Percentiles rank a stretch among this genome's conserved stretches.
These are phyloP conservation scores for Leptura quadrifasciata DNA, from an alignment of 2,888 invertebrate genomes.

Conservation along the genomic window DNA sequence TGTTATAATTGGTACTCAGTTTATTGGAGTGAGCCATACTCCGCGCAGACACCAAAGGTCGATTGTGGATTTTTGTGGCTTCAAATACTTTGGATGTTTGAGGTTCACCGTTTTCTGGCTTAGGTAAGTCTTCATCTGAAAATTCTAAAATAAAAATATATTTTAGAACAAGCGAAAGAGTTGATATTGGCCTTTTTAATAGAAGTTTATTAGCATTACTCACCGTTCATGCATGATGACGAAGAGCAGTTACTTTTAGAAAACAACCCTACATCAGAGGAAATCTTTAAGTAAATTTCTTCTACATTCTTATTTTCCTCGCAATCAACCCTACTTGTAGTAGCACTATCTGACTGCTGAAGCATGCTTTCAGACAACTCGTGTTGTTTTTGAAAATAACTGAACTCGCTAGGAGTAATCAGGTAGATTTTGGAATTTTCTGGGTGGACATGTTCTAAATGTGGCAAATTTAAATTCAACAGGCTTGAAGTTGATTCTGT, in stretches of 20 bases:
- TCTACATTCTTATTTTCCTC: conserved; percentile 19
- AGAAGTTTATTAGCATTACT: conserved; percentile 28
- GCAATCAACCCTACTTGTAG: conserved; percentile 25
- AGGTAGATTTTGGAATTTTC: conserved; percentile 62
- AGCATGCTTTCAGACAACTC: conserved; percentile 11
- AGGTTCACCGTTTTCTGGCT: conserved; percentile 12
- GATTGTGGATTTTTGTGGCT: conserved; percentile 61
- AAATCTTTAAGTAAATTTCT: conserved; percentile 58
- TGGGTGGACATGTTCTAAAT: conserved; percentile 65
- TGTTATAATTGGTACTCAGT: conserved; percentile 62
- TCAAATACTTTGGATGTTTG: conserved; percentile 44
- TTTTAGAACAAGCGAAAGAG: conserved; percentile 5
- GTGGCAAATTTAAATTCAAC: conserved; percentile 66
- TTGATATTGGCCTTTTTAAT: conserved; percentile 4
- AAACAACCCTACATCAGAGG: conserved; percentile 65
- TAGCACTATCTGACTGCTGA: not conserved
- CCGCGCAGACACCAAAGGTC: conserved; percentile 67
- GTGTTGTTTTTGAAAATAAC: conserved; percentile 46
- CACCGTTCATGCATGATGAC: conserved; percentile 59
- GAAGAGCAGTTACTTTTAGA: conserved; percentile 62
- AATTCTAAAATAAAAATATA: conserved; percentile 47
- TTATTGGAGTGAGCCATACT: conserved; percentile 68
- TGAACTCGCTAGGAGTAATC: conserved; percentile 59
- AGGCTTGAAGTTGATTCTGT: conserved; percentile 69
- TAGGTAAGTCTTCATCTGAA: conserved; percentile 50